A percentile compares a stretch with the other conserved stretches of the same genome.
These are phyloP conservation scores for Phrynocephalus guinanensis DNA, from an alignment of 2,797 vertebrate species.

Conservation along the genomic window DNA sequence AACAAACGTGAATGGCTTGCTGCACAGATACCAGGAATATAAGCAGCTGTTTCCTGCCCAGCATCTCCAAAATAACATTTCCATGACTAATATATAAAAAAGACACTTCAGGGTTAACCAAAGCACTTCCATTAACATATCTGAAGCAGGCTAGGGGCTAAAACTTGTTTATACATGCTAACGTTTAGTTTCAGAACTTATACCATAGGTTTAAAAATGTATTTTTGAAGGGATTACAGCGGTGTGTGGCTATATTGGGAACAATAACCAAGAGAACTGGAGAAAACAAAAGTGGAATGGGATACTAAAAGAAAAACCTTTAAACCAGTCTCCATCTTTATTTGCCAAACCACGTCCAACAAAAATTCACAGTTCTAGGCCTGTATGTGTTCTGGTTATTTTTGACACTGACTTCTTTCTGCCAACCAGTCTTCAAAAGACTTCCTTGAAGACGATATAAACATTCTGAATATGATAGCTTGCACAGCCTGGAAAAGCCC, in stretches of 20 bases:
- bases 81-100: constrained; percentile 6
- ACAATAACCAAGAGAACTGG: no score
- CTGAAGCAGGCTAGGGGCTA: neutral
- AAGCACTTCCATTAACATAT: neutral
- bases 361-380: neutral
- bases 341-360: neutral
- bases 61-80: neutral
- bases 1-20: neutral
- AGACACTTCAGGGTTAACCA: neutral
- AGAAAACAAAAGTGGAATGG: neutral
- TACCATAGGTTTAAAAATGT: no score
- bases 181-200: neutral
- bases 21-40: neutral
- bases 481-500: no score
- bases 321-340: neutral
- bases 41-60: neutral
- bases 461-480: neutral
- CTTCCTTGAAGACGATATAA: neutral
- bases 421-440: neutral
- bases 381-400: neutral
- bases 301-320: neutral
- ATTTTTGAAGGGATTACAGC: constrained; percentile 2
- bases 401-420: neutral
- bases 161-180: constrained; percentile 4
- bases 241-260: neutral